Evolutionary conservation across 2,888 invertebrate species (phyloP).

Genomic region (Deilephila elpenor): DNA sequence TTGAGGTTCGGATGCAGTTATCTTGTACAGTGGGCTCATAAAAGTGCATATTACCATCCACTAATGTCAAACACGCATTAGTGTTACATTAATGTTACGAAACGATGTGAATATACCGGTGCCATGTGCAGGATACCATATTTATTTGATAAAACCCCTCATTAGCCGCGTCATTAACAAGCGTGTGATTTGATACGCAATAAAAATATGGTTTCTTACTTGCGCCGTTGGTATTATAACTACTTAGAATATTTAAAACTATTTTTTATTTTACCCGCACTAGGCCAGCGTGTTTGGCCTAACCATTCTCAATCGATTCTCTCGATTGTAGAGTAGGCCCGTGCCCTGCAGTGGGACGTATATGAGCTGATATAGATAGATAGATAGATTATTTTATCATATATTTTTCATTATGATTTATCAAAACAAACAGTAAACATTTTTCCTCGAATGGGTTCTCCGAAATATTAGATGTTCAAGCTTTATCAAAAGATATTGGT

Average conservation of each 20-base stretch:
- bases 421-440: neutral
- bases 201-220: neutral
- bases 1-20: slow-evolving; percentile 61
- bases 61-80: slow-evolving; percentile 78
- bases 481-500: slow-evolving; percentile 8
- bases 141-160: slow-evolving; percentile 14
- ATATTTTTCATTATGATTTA: no score
- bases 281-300: no score
- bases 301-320: no score
- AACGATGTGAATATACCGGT: slow-evolving; percentile 51
- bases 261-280: no score
- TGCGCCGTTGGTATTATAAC: neutral
- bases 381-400: no score
- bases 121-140: slow-evolving; percentile 23
- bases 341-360: no score
- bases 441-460: neutral
- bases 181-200: slow-evolving; percentile 16
- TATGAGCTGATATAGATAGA: no score
- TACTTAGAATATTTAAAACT: no score
- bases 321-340: no score
- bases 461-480: slow-evolving; percentile 19
- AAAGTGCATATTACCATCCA: slow-evolving; percentile 73
- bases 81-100: slow-evolving; percentile 76
- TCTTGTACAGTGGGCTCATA: slow-evolving; percentile 66
- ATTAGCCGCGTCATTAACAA: slow-evolving; percentile 2